Base-by-base conservation (phyloP, 2,888 invertebrate genomes). In the Opisthograptis luteolata region DNA sequence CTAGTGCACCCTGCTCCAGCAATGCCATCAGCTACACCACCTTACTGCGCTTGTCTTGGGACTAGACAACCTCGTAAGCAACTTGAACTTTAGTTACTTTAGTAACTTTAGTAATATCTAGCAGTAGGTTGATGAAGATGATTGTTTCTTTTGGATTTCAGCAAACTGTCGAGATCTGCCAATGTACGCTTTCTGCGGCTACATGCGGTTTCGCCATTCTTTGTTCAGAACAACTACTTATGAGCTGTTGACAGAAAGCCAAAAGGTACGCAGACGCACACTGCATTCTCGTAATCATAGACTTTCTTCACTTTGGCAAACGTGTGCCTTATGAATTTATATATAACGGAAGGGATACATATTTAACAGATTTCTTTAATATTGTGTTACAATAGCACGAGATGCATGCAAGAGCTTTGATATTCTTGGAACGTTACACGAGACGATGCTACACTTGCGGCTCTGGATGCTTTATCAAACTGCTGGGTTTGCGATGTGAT, bases 141-240 rank as follows among this genome's bases (percentile, higher is more conserved):
- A n/a, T n/a, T n/a, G n/a, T n/a, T n/a, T 19, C 8, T 9, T 24
- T 53, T 41, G 34, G 10, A 24, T 76, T 77, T 15, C 58, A 93
- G 93, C 85, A 0, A 69, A 74, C 36, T 87, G 92, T 51, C 58
- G 68, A 22, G 92, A 93, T 65, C 71, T 94, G 7, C 94, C 94
- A 0, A 79, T 79, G 59, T 93, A 94, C 55, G 93, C 94, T 0
- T 92, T 91, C 17, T 94, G 94, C 58, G 92, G 93, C 2, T 91
- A 92, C 61, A 88, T 94, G 79, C 88, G 92, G 40, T 94, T 94
- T 63, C 86, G 90, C 31, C 87, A 92, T 53, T 71, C 90, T 0
- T 70, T 91, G 45, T 93, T 94, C 66, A 84, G 92, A 14, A 91
- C 92, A 10, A 93, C 92, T 0, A 93, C 93, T 2, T 94, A 94